Evolutionary conservation across 2,888 invertebrate genomes (phyloP).

Genomic region (Ormyrus labotus): DNA sequence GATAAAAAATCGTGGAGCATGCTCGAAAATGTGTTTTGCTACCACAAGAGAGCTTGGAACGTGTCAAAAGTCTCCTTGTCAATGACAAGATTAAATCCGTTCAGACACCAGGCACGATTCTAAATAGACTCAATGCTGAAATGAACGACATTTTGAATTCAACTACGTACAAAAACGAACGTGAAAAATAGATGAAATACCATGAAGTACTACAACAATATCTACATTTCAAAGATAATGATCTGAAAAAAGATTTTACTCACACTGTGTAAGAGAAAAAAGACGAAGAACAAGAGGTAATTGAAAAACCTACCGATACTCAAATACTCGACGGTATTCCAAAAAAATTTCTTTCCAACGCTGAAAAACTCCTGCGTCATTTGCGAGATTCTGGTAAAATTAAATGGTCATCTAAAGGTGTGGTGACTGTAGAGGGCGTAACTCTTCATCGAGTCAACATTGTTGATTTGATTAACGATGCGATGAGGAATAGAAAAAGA

Average conservation of each 20-base stretch:
- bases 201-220: too few species aligned
- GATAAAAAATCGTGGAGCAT: too few species aligned
- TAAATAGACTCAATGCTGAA: neutral
- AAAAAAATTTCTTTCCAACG: neutral
- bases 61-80: neutral
- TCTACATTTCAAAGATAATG: neutral
- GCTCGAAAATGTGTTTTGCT: too few species aligned
- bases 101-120: neutral
- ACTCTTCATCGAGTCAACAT: slow-evolving; percentile 27
- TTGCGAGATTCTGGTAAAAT: neutral
- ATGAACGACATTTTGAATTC: neutral
- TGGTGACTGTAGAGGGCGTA: slow-evolving; percentile 30
- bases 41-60: too few species aligned
- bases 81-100: neutral
- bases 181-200: neutral
- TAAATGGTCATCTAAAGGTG: slow-evolving; percentile 39
- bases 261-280: neutral
- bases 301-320: neutral
- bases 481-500: neutral
- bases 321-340: neutral
- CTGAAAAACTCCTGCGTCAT: neutral
- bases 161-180: neutral
- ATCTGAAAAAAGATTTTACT: neutral
- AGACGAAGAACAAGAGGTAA: neutral
- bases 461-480: slow-evolving; percentile 26